phyloP scores from a whole-genome alignment of 2,888 invertebrate genomes.

The Achlya flavicornis region DNA sequence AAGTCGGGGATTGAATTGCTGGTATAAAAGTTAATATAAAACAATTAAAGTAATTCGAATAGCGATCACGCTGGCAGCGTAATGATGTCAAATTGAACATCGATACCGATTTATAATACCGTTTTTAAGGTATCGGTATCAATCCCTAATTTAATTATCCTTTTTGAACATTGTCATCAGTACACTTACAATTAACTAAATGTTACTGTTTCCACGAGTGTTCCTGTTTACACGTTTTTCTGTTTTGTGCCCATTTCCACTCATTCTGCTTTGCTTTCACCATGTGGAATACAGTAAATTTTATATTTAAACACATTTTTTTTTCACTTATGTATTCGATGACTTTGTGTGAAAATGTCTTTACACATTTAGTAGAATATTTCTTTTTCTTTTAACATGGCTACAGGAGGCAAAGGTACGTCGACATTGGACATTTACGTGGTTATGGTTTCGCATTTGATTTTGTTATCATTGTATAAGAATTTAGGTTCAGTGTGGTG shows the following conservation, averaged over 20 bases:
- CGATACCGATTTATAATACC: background rate
- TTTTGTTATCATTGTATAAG: background rate
- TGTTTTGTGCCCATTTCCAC: background rate
- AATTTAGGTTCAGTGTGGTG: constrained; percentile 6
- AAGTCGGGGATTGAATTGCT: too few relatives aligned
- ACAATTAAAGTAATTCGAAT: too few relatives aligned
- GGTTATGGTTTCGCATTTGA: constrained; percentile 1
- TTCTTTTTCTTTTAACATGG: constrained; percentile 59
- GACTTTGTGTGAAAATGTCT: constrained; percentile 14
- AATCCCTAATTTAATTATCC: constrained; percentile 12
- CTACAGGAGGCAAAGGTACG: constrained; percentile 80
- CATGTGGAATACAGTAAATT: background rate
- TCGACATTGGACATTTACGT: constrained; percentile 33
- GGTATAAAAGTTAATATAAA: too few relatives aligned
- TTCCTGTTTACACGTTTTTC: background rate
- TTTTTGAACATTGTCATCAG: constrained; percentile 14
- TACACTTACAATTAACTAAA: background rate
- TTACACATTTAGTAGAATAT: constrained; percentile 41
- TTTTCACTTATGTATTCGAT: background rate
- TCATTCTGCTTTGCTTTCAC: background rate
- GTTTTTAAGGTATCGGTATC: background rate
- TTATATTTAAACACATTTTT: background rate
- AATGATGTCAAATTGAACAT: background rate
- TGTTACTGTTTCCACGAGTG: constrained; percentile 1
- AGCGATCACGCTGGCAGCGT: too few relatives aligned